Conservation (phyloP, 2,113 vertebrate genomes). For the Madoqua kirkii region DNA sequence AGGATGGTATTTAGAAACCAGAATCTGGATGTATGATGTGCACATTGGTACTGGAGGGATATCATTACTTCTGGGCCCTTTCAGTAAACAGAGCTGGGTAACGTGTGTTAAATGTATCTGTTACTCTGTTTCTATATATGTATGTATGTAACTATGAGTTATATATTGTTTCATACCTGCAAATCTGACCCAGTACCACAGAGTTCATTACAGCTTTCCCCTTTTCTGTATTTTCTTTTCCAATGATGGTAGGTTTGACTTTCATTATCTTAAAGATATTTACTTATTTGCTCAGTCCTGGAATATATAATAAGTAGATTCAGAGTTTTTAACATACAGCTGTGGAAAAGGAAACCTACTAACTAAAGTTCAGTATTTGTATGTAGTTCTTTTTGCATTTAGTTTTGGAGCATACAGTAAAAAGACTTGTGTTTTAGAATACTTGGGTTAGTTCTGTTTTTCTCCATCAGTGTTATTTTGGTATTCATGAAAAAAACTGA, state of each 20-base stretch:
- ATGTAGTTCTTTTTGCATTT: neutral
- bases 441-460: neutral
- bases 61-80: neutral
- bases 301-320: neutral
- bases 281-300: neutral
- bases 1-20: neutral
- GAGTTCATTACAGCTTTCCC: neutral
- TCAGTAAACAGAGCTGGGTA: neutral
- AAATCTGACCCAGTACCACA: neutral
- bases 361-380: constrained; percentile 13
- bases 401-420: neutral
- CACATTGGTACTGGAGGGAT: neutral
- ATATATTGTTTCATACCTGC: neutral
- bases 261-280: neutral
- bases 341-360: neutral
- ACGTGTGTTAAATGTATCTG: neutral
- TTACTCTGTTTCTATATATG: neutral
- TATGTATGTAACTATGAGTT: neutral
- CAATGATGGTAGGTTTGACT: neutral
- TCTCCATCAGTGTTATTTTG: neutral
- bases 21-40: neutral
- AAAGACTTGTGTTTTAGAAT: neutral
- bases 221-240: neutral
- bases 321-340: constrained; percentile 1
- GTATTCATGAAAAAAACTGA: constrained; percentile 11